These are phyloP conservation scores for Galeruca laticollis DNA, from an alignment of 2,888 invertebrate species.

Conservation along the genomic window DNA sequence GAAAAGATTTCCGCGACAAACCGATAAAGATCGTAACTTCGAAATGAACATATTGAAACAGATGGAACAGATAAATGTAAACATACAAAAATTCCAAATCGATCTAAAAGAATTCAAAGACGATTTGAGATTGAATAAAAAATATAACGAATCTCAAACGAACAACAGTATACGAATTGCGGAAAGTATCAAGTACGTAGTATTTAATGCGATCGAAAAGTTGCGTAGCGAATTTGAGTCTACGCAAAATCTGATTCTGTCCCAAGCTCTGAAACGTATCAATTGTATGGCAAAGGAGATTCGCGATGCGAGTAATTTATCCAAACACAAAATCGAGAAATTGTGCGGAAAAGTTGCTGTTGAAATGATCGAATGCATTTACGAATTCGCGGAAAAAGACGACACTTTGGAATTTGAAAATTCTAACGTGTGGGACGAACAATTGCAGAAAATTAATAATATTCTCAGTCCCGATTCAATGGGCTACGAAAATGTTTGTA, in stretches of 20 bases:
- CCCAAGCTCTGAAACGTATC: constrained; percentile 18
- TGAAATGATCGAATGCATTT: constrained; percentile 25
- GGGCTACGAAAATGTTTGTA: constrained; percentile 32
- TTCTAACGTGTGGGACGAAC: constrained; percentile 7
- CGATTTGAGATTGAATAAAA: not conserved
- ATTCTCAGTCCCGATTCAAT: constrained; percentile 8
- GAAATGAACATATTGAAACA: constrained; percentile 22
- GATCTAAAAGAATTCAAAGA: constrained; percentile 8
- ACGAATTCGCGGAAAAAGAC: constrained; percentile 9
- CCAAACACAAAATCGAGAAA: constrained; percentile 16
- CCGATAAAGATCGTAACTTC: not conserved
- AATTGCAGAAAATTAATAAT: not conserved
- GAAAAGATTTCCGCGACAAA: constrained; percentile 6
- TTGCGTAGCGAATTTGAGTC: constrained; percentile 25
- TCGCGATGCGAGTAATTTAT: constrained; percentile 2
- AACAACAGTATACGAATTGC: not conserved
- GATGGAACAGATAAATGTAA: constrained; percentile 28
- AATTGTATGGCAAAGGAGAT: constrained; percentile 31
- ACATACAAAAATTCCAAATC: constrained; percentile 24
- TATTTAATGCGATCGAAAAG: constrained; percentile 23
- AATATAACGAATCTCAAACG: not conserved
- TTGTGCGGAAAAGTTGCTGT: constrained; percentile 28
- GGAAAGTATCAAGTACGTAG: constrained; percentile 22
- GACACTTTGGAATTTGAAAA: constrained; percentile 6
- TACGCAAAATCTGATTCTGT: constrained; percentile 10